A percentile compares a stretch with the other conserved stretches of the same genome.
Evolutionary conservation across 2,888 invertebrate genomes (phyloP).

Genomic region (Torymus texanus): DNA sequence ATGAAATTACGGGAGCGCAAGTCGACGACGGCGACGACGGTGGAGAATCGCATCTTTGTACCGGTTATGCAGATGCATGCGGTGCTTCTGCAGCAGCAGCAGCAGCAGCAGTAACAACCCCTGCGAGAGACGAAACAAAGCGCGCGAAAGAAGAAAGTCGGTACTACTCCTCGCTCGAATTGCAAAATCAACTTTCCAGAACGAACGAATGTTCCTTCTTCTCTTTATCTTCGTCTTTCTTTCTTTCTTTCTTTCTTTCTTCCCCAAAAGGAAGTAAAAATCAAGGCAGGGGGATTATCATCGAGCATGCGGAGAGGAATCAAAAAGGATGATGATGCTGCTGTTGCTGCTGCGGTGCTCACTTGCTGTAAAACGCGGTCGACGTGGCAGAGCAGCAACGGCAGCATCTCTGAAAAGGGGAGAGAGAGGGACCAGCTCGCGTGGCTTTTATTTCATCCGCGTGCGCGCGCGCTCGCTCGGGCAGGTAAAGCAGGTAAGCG

Average conservation of each 20-base stretch:
- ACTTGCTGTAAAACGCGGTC: not conserved
- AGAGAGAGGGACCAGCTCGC: conserved; percentile 3
- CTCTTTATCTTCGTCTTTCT: too few relatives aligned
- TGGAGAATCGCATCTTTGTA: conserved; percentile 44
- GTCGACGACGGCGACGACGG: too few relatives aligned
- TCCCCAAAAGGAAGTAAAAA: too few relatives aligned
- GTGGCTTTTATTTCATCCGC: conserved; percentile 29
- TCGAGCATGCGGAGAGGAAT: too few relatives aligned
- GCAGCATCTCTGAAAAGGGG: not conserved
- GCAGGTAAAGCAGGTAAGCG: conserved; percentile 29
- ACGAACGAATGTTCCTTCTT: too few relatives aligned
- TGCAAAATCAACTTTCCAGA: conserved; percentile 22
- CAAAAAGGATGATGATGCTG: too few relatives aligned
- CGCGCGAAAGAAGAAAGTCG: conserved; percentile 30
- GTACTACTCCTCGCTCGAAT: conserved; percentile 8
- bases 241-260: too few relatives aligned
- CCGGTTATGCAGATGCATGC: conserved; percentile 69
- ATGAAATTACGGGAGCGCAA: conserved; percentile 4
- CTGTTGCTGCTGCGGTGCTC: not conserved
- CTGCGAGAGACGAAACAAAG: conserved; percentile 39
- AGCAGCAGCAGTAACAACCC: conserved; percentile 19
- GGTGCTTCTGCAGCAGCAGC: conserved; percentile 33
- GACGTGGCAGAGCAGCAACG: too few relatives aligned
- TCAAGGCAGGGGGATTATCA: too few relatives aligned
- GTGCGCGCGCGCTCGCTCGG: not conserved